Percentiles rank a stretch among this genome's conserved stretches.
These are phyloP conservation scores for Andrena bucephala DNA, from an alignment of 2,888 invertebrate species.

Conservation along the genomic window DNA sequence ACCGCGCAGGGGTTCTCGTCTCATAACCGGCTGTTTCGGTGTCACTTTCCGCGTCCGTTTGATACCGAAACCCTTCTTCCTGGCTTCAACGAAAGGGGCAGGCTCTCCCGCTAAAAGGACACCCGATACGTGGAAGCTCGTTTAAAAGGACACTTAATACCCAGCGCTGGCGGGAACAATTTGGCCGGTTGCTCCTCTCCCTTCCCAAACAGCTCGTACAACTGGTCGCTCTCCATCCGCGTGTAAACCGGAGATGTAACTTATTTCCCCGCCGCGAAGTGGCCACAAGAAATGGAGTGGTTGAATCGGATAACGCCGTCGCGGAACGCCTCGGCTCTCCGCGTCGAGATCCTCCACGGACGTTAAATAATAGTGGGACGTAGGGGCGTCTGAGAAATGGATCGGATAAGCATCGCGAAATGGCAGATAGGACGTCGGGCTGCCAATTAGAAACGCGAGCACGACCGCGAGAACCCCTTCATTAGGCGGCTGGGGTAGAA, in stretches of 20 bases:
- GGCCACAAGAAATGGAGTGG: not conserved
- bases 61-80: slow-evolving; percentile 57
- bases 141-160: slow-evolving; percentile 62
- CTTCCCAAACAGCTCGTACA: not conserved
- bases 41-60: slow-evolving; percentile 60
- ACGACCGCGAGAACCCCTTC: not conserved
- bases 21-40: slow-evolving; percentile 48
- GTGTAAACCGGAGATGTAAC: not conserved
- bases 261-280: slow-evolving; percentile 1
- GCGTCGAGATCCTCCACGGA: not conserved
- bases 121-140: slow-evolving; percentile 52
- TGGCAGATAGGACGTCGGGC: slow-evolving; percentile 14
- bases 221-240: not conserved
- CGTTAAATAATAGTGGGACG: not conserved
- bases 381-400: slow-evolving; percentile 1
- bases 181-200: slow-evolving; percentile 18
- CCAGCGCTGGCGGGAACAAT: slow-evolving; percentile 20
- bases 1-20: slow-evolving; percentile 41
- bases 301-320: not conserved
- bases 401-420: slow-evolving; percentile 25
- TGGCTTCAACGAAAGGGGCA: slow-evolving; percentile 19
- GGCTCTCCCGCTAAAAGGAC: slow-evolving; percentile 54
- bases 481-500: not conserved
- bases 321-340: not conserved
- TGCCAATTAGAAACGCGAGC: slow-evolving; percentile 39